Percentiles rank a stretch among this genome's conserved stretches.
These are phyloP conservation scores for Bombyx mori DNA, from an alignment of 1,140 invertebrate species.

Conservation along the genomic window DNA sequence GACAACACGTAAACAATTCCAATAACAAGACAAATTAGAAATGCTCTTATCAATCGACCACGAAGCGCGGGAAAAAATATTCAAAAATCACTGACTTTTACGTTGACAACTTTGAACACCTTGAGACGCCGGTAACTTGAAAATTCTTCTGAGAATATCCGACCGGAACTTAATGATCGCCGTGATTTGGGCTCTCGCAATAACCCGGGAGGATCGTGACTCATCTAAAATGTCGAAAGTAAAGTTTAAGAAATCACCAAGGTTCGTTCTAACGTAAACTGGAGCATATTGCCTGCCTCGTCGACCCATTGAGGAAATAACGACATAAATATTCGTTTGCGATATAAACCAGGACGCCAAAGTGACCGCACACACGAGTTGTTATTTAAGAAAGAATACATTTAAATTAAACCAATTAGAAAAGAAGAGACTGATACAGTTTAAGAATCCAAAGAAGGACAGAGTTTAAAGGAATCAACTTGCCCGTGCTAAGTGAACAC, in stretches of 20 bases:
- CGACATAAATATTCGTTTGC: slow-evolving; percentile 33
- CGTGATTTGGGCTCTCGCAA: slow-evolving; percentile 29
- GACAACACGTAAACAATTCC: slow-evolving; percentile 1
- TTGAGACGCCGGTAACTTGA: slow-evolving; percentile 7
- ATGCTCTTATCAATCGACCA: too few relatives aligned
- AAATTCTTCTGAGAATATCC: neutral
- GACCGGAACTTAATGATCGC: slow-evolving; percentile 31
- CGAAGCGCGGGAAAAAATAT: too few relatives aligned
- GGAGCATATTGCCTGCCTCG: slow-evolving; percentile 25
- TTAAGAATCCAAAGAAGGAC: slow-evolving; percentile 21
- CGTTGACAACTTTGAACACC: too few relatives aligned
- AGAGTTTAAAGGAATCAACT: slow-evolving; percentile 14
- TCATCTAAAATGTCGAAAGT: slow-evolving; percentile 70
- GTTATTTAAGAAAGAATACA: slow-evolving; percentile 1
- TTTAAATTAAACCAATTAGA: slow-evolving; percentile 1
- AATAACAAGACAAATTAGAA: too few relatives aligned
- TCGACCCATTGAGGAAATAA: slow-evolving; percentile 36
- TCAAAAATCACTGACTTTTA: too few relatives aligned
- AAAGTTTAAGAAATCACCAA: slow-evolving; percentile 56
- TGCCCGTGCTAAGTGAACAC: slow-evolving; percentile 11
- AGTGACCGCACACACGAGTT: neutral
- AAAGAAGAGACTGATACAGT: slow-evolving; percentile 23
- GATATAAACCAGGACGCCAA: slow-evolving; percentile 2
- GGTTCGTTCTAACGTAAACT: slow-evolving; percentile 31
- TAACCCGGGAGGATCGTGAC: slow-evolving; percentile 33